Evolutionary conservation across 2,888 invertebrate genomes (phyloP), one percentile per base, ranked within the genome.

Genomic region (Troides helena): DNA sequence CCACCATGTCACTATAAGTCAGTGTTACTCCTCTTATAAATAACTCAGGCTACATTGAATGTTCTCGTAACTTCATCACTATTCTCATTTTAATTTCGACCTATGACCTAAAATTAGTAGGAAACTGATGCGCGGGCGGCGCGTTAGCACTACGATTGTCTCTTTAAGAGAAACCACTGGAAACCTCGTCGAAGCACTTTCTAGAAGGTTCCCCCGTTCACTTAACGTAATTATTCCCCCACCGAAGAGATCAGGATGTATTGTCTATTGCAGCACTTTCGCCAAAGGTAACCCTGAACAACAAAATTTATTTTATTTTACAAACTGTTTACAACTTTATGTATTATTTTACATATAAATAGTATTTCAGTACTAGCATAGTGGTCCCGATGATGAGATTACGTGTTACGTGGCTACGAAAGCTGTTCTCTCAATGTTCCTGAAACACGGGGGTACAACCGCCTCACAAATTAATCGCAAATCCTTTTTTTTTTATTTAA

Each of bases 181-280:
- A n/a, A 69, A 72, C 85, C 86, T 81, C 87, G 86, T 89, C 89
- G 89, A 89, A 90, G 89, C 90, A 89, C 90, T 90, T 90, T 90
- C 90, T 90, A 89, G 88, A 85, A 67, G 88, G 85, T 77, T 68
- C 75, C 76, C 30, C 67, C 70, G 71, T 72, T 70, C 69, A 74
- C 73, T 69, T 76, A 74, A 75, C 75, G 66, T 74, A 66, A 36
- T 74, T 81, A 77, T 80, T 80, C 77, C 71, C 78, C 71, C 74
- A 67, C 65, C 69, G 68, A 60, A 14, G 61, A 61, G 39, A 65
- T 72, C 73, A 64, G 65, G 71, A 74, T 65, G 70, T 74, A 80
- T 74, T 79, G 77, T 81, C 79, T 77, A 62, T 75, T 72, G 67
- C 67, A 72, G 53, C 72, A 72, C 75, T 72, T 71, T 74, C 75